Evolutionary conservation across 2,888 invertebrate genomes (phyloP).

Genomic region (Hydrotaea cyrtoneurina): DNA sequence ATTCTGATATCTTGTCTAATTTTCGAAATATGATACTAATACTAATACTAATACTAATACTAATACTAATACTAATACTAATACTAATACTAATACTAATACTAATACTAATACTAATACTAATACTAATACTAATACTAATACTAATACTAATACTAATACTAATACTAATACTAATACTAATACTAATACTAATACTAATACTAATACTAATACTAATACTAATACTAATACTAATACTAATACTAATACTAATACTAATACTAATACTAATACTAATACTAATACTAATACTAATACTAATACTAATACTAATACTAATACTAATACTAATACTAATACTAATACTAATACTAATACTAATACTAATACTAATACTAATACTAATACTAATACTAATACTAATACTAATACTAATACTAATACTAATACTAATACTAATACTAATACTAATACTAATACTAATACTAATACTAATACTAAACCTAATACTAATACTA

Average conservation of each 20-base stretch:
- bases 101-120: conserved; percentile 1
- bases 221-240: conserved; percentile 1
- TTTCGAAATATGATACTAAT: neutral
- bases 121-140: conserved; percentile 1
- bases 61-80: conserved; percentile 1
- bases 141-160: conserved; percentile 1
- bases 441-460: conserved; percentile 1
- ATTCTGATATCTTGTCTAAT: too few species aligned
- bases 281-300: conserved; percentile 1
- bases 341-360: conserved; percentile 1
- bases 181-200: conserved; percentile 1
- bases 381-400: conserved; percentile 1
- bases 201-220: conserved; percentile 1
- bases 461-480: conserved; percentile 1
- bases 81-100: conserved; percentile 1
- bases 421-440: conserved; percentile 1
- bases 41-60: conserved; percentile 1
- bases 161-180: conserved; percentile 1
- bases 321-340: conserved; percentile 1
- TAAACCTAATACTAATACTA: too few species aligned
- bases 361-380: conserved; percentile 1
- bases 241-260: conserved; percentile 1
- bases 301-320: conserved; percentile 1
- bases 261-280: conserved; percentile 1
- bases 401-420: conserved; percentile 1